A percentile compares a stretch with the other conserved stretches of the same genome.
Conservation (phyloP, 2,113 vertebrate species). For the Carassius gibelio region DNA sequence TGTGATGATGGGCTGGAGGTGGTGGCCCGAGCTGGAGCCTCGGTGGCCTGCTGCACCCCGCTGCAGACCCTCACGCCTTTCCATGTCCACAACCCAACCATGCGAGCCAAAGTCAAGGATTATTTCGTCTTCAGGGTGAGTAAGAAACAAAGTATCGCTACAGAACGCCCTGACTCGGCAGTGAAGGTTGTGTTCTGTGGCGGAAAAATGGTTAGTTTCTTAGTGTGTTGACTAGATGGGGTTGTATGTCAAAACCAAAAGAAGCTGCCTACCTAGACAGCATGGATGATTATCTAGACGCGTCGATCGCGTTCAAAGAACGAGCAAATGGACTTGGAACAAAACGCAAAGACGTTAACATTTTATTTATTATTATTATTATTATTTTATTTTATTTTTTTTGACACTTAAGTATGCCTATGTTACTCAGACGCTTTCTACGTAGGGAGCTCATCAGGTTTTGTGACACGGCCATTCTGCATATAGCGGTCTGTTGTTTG, state of each 20-base stretch:
- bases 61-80: conserved; percentile 86
- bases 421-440: background rate
- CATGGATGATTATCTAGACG: background rate
- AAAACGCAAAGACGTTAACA: background rate
- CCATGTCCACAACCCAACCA: conserved; percentile 84
- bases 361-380: background rate
- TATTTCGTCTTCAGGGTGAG: conserved; percentile 94
- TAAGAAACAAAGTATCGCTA: background rate
- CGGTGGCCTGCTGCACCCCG: conserved; percentile 78
- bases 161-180: background rate
- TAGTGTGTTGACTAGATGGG: background rate
- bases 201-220: background rate
- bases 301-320: background rate
- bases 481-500: background rate
- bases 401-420: background rate
- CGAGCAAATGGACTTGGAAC: background rate
- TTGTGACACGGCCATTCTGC: background rate
- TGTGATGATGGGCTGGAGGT: conserved; percentile 73
- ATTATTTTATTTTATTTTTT: no score
- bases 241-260: background rate
- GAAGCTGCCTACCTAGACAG: background rate
- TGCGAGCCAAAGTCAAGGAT: conserved; percentile 88
- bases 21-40: conserved; percentile 67
- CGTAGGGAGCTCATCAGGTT: background rate
- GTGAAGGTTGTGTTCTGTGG: background rate